A percentile compares a stretch with the other conserved stretches of the same genome.
Conservation (phyloP, 2,888 invertebrate genomes). For the Cepaea hortensis region DNA sequence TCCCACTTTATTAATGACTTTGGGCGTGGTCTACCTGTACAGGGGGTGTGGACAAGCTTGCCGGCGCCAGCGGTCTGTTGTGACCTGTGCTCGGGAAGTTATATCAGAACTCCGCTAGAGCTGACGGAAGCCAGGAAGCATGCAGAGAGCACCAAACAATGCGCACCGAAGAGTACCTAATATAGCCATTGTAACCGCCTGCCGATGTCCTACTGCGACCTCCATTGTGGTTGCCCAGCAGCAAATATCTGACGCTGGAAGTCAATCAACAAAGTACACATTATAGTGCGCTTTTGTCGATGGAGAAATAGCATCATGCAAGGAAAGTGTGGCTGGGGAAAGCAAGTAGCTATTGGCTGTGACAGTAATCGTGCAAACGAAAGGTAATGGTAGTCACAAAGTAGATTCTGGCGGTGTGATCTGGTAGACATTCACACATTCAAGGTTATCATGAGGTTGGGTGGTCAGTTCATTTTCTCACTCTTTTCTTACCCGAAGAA, state of each 20-base stretch:
- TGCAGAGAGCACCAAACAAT: conserved; percentile 23
- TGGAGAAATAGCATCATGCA: too few relatives aligned
- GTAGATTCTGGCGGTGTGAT: too few relatives aligned
- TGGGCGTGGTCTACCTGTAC: conserved; percentile 17
- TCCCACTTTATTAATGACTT: not conserved
- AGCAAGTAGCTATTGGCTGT: too few relatives aligned
- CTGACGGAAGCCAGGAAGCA: conserved; percentile 7
- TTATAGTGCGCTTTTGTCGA: too few relatives aligned
- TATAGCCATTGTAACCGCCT: not conserved
- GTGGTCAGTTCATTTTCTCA: too few relatives aligned
- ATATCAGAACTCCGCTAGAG: not conserved
- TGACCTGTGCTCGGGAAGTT: not conserved
- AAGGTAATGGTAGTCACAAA: too few relatives aligned
- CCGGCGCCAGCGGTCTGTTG: not conserved
- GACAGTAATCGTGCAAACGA: too few relatives aligned
- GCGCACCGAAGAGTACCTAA: not conserved
- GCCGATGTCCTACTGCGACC: not conserved
- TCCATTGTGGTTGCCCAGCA: not conserved
- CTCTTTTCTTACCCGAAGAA: too few relatives aligned
- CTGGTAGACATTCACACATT: too few relatives aligned
- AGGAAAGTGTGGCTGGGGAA: too few relatives aligned
- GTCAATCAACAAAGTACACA: not conserved
- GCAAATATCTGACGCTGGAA: not conserved
- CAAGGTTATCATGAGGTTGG: too few relatives aligned
- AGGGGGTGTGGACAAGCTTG: not conserved